phyloP scores from a whole-genome alignment of 2,113 vertebrate genomes.

The Turdus rufiventris region DNA sequence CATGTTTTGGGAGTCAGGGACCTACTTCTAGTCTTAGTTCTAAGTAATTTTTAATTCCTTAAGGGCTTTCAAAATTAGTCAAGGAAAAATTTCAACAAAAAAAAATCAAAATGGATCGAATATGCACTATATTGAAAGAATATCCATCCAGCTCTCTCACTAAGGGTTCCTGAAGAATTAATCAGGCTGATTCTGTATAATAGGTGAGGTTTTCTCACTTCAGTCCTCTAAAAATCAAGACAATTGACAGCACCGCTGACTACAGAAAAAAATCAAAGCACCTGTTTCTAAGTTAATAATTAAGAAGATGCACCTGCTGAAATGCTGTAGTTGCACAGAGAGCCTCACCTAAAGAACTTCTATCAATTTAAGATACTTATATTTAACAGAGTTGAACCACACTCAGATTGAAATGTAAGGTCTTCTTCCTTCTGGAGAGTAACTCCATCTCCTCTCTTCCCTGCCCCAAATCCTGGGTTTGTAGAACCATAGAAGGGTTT shows the following conservation, averaged over 20 bases:
- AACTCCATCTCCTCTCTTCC: fast-evolving
- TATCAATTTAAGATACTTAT: background rate
- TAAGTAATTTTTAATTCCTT: background rate
- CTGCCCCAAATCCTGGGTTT: background rate
- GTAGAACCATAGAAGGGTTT: background rate
- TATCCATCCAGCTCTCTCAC: fast-evolving
- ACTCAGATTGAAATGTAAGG: background rate
- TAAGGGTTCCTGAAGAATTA: background rate
- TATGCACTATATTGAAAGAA: background rate
- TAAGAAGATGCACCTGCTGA: background rate
- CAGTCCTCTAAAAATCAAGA: background rate
- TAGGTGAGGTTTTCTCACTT: background rate
- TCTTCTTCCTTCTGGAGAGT: background rate
- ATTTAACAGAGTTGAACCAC: background rate
- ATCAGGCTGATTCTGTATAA: background rate
- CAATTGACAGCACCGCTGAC: background rate
- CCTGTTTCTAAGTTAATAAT: background rate
- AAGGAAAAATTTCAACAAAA: background rate
- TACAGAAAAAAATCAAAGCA: background rate
- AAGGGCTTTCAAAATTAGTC: background rate
- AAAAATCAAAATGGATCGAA: background rate
- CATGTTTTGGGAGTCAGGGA: background rate
- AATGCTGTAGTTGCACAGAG: background rate
- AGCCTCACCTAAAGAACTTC: background rate
- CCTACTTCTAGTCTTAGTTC: background rate